phyloP scores from a whole-genome alignment of 2,888 invertebrate species.

The Myopa tessellatipennis region DNA sequence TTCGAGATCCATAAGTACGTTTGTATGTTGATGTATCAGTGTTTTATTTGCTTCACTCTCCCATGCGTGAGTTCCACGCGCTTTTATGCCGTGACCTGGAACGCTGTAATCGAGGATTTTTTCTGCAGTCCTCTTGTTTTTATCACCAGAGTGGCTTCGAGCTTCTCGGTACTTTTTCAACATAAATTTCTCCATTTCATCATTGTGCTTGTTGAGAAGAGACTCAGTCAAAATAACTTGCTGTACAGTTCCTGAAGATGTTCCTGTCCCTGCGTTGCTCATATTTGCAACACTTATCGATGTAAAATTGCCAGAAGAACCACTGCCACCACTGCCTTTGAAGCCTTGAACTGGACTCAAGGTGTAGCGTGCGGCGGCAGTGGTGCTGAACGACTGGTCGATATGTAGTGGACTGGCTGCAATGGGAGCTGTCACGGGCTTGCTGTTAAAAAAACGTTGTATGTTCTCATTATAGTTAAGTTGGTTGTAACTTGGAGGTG shows the following conservation, averaged over 20 bases:
- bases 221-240: constrained; percentile 73
- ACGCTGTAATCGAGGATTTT: constrained; percentile 60
- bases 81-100: constrained; percentile 72
- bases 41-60: constrained; percentile 72
- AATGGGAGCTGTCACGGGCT: constrained; percentile 72
- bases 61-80: constrained; percentile 74
- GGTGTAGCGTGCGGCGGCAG: constrained; percentile 54
- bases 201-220: constrained; percentile 78
- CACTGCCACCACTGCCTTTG: constrained; percentile 73
- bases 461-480: constrained; percentile 87
- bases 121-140: constrained; percentile 65
- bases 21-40: constrained; percentile 70
- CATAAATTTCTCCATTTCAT: constrained; percentile 84
- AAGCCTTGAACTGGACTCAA: constrained; percentile 63
- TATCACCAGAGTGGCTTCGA: constrained; percentile 70
- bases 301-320: constrained; percentile 73
- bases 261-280: constrained; percentile 68
- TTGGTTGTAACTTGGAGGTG: constrained; percentile 85
- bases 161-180: constrained; percentile 77
- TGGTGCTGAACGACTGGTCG: constrained; percentile 67
- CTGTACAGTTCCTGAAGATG: constrained; percentile 67
- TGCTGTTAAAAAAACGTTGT: constrained; percentile 77
- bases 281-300: constrained; percentile 71
- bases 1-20: constrained; percentile 48
- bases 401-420: constrained; percentile 70